Evolutionary conservation across 2,888 invertebrate genomes (phyloP), one percentile per base, ranked within the genome.

Genomic region (Syrista parreyssii): DNA sequence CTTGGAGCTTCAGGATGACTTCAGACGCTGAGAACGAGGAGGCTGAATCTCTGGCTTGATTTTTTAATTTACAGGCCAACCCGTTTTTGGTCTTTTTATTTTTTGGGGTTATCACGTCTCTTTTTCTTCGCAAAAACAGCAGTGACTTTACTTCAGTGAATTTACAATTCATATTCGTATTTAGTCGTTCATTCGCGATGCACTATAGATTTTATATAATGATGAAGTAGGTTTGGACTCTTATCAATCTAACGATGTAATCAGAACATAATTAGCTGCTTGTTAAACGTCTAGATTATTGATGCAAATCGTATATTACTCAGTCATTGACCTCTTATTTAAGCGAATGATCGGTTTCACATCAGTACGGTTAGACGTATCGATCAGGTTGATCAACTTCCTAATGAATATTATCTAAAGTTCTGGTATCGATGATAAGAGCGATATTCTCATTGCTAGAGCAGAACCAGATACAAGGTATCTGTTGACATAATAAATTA

Each of bases 201-300:
- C 76, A 76, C 80, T 74, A 68, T 2, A 75, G 82, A 84, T 82
- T 84, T 83, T 79, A 80, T 82, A 80, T 81, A 83, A 83, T 79
- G 74, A 74, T 74, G 80, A 78, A 79, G 72, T 34, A 68, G 81
- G 80, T 23, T 55, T 80, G 73, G 68, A 80, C 68, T 78, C 55
- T 69, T 77, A 82, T 81, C 78, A 75, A 79, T 71, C 73, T 75
- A 82, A 83, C 84, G 79, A 84, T 81, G 79, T 81, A 81, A 76
- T 78, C 34, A n/a, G 76, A 34, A 75, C 78, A 82, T 82, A 82
- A 81, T 84, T 79, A 79, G 78, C 79, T 80, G 68, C 76, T 71
- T 69, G 80, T 31, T 71, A 78, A 79, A 75, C 73, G 71, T 71
- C 71, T 6, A 33, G 31, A 31, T 71, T 33, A 71, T 31, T 33